Base-by-base conservation (phyloP, 2,797 vertebrate genomes). In the Manis crassicaudata region DNA sequence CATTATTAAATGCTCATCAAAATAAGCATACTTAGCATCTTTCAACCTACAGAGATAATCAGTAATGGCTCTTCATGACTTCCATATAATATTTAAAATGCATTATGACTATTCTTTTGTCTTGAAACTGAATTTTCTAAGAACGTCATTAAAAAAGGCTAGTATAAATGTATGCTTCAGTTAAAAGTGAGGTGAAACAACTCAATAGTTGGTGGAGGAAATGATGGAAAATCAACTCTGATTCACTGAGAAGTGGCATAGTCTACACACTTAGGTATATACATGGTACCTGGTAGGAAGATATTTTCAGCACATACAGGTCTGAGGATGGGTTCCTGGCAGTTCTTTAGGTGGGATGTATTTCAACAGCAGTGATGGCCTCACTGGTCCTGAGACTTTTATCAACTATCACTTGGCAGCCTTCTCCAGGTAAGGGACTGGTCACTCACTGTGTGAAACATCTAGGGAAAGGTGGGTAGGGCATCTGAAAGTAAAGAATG, bases 241-340 rank as follows among this genome's bases (percentile, higher is more conserved):
- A 12, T 37, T 43, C 25, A 6, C 4, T 11, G 13, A 5, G 12
- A 9, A 35, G 4, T 40, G 2, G 54, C 5, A 17, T 3, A n/a
- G 2, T 56, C 16, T 12, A 56, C 32, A 37, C 0, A 17, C 9
- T 21, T 17, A 60, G 35, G 35, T 13, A 20, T 25, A 6, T 29
- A 5, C 12, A 14, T 46, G 27, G 1, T 10, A 29, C 76, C 35
- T 43, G 9, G 1, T 25, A 29, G 46, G 2, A 76, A 37, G 40
- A 21, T 23, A 6, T 40, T 63, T 37, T 32, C 37, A 27, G 52
- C 43, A 86, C 6, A 40, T 7, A 7, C 0, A 65, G 46, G 3
- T 23, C 46, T 32, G 14, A 43, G 32, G 16, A n/a, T 7, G 9
- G 6, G 0, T 67, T 50, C 4, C 10, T 23, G 50, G 43, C 9